phyloP scores from a whole-genome alignment of 2,113 vertebrate species.

The Centrocercus urophasianus region DNA sequence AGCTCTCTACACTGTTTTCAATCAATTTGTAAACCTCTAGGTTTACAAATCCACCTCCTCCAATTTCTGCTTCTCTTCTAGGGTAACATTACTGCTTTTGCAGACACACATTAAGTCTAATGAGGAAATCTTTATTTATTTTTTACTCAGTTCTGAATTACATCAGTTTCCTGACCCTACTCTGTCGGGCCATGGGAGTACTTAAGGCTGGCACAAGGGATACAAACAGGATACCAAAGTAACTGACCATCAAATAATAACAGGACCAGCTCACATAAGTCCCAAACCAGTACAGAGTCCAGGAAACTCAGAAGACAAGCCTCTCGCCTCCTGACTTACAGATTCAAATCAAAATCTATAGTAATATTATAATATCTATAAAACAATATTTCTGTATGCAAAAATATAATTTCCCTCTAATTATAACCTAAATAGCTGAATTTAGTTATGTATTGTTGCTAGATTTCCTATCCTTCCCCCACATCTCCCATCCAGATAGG shows the following conservation, averaged over 20 bases:
- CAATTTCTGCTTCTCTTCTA: neutral
- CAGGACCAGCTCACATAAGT: neutral
- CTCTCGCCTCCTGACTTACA: neutral
- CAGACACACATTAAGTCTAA: neutral
- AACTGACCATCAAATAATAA: neutral
- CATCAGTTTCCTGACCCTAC: constrained; percentile 43
- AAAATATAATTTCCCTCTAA: neutral
- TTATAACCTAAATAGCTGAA: neutral
- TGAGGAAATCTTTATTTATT: neutral
- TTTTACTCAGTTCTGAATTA: neutral
- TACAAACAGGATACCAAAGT: constrained; percentile 21
- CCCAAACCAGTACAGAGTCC: neutral
- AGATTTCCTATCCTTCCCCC: neutral
- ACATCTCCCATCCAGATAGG: fast-evolving
- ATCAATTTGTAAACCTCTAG: neutral
- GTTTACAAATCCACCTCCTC: neutral
- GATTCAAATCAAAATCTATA: neutral
- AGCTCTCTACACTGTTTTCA: neutral
- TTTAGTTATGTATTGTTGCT: neutral
- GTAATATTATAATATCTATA: neutral
- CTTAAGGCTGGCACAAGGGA: neutral
- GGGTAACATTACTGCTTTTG: neutral
- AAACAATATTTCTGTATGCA: neutral
- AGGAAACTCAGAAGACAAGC: neutral
- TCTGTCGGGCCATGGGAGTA: neutral